Evolutionary conservation across 2,113 vertebrate species (phyloP), one percentile per base, ranked within the genome.

Genomic region (human): DNA sequence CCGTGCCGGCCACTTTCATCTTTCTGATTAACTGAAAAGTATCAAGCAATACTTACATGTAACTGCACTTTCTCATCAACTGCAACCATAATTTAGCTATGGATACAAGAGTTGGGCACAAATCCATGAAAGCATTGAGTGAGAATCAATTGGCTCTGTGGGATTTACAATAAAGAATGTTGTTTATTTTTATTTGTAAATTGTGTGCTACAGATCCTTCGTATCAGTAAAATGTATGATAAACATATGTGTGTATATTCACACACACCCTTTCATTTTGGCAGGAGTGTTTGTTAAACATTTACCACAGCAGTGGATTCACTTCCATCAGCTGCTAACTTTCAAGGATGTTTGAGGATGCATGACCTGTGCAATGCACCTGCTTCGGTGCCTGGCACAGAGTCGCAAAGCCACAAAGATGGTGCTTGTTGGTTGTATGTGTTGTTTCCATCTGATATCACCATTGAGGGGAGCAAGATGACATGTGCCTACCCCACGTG

Each of bases 401-500:
- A 11, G 2, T 25, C 0, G 0, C 32, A 0, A 0, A 52, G 8
- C 23, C 2, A 0, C 22, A 0, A 2, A 25, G 61, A 20, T 22
- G 8, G 55, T 6, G 0, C 1, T 25, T 11, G 9, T 59, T 55
- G 78, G 27, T 27, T 6, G 0, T 4, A 5, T 48, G 16, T 17
- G 0, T 30, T 14, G 0, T 83, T 61, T 72, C 59, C n/a, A 3
- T 35, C 43, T 73, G 2, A 0, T 50, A 2, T 40, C 38, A 17
- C 52, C 45, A 1, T 35, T 0, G 0, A 6, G 32, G 55, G 35
- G 61, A 73, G 50, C 35, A 68, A 4, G 79, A 4, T 16, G 48
- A 16, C 27, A 6, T 1, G 22, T 13, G 17, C 20, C 20, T 3
- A 43, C 6, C 3, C 30, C 7, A 18, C 0, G 0, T 32, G 23